Base-by-base conservation (phyloP, 2,888 invertebrate species). In the Agrilus cyanescens region DNA sequence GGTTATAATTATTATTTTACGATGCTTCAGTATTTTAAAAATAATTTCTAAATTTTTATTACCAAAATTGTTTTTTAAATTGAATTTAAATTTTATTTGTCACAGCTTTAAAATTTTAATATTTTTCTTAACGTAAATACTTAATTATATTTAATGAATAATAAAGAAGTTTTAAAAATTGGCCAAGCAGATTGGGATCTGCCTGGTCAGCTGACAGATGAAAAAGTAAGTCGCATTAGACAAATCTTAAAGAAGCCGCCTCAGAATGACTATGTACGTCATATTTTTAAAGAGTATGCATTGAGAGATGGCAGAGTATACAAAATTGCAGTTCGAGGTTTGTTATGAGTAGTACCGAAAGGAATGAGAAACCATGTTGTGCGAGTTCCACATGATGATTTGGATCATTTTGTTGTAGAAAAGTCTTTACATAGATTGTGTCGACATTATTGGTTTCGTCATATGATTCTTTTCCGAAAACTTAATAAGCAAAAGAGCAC, bases 301-400 rank as follows among this genome's bases (percentile, higher is more conserved):
- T 13, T 47, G 7, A 32, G 30, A 25, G 31, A 38, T 5, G 43
- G 39, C 15, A 15, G 20, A 25, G 15, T 46, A 12, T 46, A 43
- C 20, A 18, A 39, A 12, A 34, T 25, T n/a, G 15, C 25, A 12
- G 38, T 29, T 6, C 14, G 40, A n/a, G 20, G 31, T 30, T 31
- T 44, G 13, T 29, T 31, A 25, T 46, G 46, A n/a, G 44, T 53
- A 14, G 47, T 52, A n/a, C 50, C 51, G 6, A 43, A 16, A 15
- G 35, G 37, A 4, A 32, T 45, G 36, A n/a, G n/a, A n/a, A n/a
- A n/a, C n/a, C n/a, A n/a, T n/a, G n/a, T n/a, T n/a, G n/a, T n/a
- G n/a, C n/a, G 34, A 32, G 20, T 32, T 4, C 16, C 20, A 8
- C 48, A 48, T 37, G 46, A 48, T 32, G 39, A 46, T 1, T 29